Conservation (phyloP, 64 coral and sea anemone species). For the Porites australiensis region DNA sequence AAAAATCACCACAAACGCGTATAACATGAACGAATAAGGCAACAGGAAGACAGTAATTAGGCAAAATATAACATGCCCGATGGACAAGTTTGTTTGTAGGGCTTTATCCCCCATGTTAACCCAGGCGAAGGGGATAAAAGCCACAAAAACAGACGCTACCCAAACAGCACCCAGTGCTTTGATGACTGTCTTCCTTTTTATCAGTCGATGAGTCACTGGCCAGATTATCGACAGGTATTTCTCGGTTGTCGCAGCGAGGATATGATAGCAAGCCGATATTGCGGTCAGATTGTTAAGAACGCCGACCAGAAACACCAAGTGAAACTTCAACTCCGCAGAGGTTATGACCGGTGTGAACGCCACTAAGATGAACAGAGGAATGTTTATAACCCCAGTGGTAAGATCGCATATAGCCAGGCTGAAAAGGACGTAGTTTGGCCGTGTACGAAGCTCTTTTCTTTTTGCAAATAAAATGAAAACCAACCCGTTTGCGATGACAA, state of each 20-base stretch:
- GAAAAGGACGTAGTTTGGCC: constrained; percentile 24
- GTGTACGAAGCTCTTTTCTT: background rate
- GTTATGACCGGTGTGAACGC: background rate
- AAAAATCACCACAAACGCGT: constrained; percentile 27
- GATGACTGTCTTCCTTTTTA: background rate
- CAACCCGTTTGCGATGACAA: constrained; percentile 2
- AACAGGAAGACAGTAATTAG: background rate
- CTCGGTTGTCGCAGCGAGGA: constrained; percentile 21
- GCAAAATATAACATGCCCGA: background rate
- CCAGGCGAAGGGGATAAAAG: constrained; percentile 24
- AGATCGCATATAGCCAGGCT: constrained; percentile 10
- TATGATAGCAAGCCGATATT: constrained; percentile 43
- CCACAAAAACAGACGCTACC: constrained; percentile 2
- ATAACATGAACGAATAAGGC: constrained; percentile 23
- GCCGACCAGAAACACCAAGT: background rate
- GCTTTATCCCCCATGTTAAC: background rate
- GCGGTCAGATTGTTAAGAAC: constrained; percentile 25
- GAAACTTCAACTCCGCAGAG: background rate
- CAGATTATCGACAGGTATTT: constrained; percentile 29
- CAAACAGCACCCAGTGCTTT: background rate
- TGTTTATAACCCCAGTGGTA: background rate
- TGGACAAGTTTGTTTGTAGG: background rate
- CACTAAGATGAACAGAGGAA: constrained; percentile 15
- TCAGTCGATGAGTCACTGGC: constrained; percentile 24
- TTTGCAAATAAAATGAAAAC: constrained; percentile 27